Conservation (phyloP, 2,888 invertebrate species). For the Orthonevra nobilis region DNA sequence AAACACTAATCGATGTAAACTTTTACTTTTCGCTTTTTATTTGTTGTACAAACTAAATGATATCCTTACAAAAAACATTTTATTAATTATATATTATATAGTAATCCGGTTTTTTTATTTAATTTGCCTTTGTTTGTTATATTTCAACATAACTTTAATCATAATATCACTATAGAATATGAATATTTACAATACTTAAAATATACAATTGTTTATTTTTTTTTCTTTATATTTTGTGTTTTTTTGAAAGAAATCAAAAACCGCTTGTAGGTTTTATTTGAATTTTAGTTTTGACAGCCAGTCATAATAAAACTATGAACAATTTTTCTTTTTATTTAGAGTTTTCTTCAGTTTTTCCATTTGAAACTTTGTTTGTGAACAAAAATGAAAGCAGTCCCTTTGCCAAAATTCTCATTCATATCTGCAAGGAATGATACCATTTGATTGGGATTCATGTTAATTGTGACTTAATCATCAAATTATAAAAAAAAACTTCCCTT, state of each 20-base stretch:
- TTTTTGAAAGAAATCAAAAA: slow-evolving; percentile 47
- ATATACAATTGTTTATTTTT: slow-evolving; percentile 47
- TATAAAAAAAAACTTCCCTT: too few species aligned
- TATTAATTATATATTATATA: slow-evolving; percentile 58
- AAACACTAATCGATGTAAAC: too few species aligned
- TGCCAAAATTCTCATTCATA: too few species aligned
- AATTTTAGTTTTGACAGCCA: too few species aligned
- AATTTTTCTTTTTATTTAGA: slow-evolving; percentile 46
- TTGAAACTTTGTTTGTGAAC: too few species aligned
- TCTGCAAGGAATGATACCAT: slow-evolving; percentile 58
- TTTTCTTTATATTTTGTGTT: too few species aligned
- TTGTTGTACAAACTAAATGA: slow-evolving; percentile 71
- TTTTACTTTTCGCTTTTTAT: slow-evolving; percentile 70
- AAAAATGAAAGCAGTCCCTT: too few species aligned
- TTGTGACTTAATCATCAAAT: too few species aligned
- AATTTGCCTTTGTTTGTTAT: slow-evolving; percentile 14
- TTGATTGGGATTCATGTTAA: slow-evolving; percentile 59
- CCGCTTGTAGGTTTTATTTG: slow-evolving; percentile 46
- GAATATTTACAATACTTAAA: slow-evolving; percentile 69
- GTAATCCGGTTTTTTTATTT: slow-evolving; percentile 58
- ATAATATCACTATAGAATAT: slow-evolving; percentile 70
- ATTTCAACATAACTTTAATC: slow-evolving; percentile 66
- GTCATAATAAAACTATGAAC: too few species aligned
- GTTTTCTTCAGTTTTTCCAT: slow-evolving; percentile 51
- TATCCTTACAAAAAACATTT: slow-evolving; percentile 70